Conservation (phyloP, 2,113 vertebrate species). For the Daboia siamensis region DNA sequence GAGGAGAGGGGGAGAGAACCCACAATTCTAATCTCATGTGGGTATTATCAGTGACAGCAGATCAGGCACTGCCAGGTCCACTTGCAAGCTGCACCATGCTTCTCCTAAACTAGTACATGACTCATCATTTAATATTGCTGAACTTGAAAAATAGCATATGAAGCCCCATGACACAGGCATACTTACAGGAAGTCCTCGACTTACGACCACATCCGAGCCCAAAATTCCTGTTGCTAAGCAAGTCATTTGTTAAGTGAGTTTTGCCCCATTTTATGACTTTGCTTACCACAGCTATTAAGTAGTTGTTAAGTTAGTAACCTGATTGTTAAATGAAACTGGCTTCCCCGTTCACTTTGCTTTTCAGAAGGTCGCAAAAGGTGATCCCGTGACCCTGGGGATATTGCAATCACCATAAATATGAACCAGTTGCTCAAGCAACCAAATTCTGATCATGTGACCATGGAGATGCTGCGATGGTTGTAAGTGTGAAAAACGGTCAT, state of each 20-base stretch:
- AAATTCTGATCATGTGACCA: neutral
- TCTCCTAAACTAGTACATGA: slow-evolving; percentile 58
- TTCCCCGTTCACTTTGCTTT: neutral
- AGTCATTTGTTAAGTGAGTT: neutral
- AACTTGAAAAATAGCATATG: slow-evolving; percentile 30
- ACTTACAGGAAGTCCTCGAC: slow-evolving; percentile 25
- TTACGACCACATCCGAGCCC: neutral
- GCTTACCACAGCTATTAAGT: neutral
- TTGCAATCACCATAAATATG: neutral
- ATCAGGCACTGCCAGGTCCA: slow-evolving; percentile 56
- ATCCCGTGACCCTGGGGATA: neutral
- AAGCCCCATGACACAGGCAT: slow-evolving; percentile 37
- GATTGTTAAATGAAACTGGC: neutral
- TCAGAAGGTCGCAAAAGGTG: neutral
- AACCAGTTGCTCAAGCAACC: neutral
- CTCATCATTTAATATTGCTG: slow-evolving; percentile 55
- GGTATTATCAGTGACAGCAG: slow-evolving; percentile 60
- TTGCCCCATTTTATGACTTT: neutral
- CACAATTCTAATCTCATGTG: slow-evolving; percentile 41
- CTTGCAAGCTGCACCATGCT: slow-evolving; percentile 41
- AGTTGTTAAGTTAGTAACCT: neutral
- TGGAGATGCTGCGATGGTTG: neutral
- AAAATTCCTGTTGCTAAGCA: neutral
- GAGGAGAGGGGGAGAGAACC: neutral
- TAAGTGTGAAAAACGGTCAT: neutral